These are phyloP conservation scores for Orchesellides sinensis DNA, from an alignment of 2,888 invertebrate species.

Conservation along the genomic window DNA sequence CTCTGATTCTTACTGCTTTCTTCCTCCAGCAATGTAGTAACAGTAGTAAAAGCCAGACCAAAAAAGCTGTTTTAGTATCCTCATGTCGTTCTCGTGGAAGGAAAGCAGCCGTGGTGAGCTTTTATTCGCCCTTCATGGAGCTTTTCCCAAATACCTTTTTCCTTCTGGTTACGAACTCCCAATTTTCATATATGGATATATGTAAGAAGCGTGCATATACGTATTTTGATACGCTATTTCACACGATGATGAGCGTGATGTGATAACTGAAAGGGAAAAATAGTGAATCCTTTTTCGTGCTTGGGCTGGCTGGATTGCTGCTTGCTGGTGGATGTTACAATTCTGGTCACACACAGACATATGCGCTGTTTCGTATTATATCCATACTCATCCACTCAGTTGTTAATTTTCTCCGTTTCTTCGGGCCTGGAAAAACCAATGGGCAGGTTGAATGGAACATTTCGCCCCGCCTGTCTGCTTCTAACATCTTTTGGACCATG, in stretches of 20 bases:
- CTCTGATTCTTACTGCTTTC: slow-evolving; percentile 4
- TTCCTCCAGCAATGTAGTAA: background rate
- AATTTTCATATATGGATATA: too few species aligned
- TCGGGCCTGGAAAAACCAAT: slow-evolving; percentile 55
- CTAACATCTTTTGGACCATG: slow-evolving; percentile 53
- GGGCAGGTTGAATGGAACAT: slow-evolving; percentile 61
- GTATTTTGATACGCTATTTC: background rate
- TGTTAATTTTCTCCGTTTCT: slow-evolving; percentile 60
- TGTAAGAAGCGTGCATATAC: too few species aligned
- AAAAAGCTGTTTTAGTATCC: background rate
- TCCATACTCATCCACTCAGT: slow-evolving; percentile 36
- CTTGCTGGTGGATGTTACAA: slow-evolving; percentile 26
- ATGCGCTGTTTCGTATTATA: slow-evolving; percentile 21
- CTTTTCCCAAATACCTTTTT: background rate
- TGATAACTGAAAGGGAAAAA: slow-evolving; percentile 28
- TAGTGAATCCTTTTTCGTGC: slow-evolving; percentile 18
- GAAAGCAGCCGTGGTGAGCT: slow-evolving; percentile 1
- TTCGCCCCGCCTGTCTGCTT: slow-evolving; percentile 65
- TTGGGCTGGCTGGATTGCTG: slow-evolving; percentile 5
- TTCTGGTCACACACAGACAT: slow-evolving; percentile 7
- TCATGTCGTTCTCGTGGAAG: background rate
- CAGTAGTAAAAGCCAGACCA: background rate
- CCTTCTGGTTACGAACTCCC: background rate
- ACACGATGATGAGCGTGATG: slow-evolving; percentile 17
- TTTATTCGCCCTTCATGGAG: background rate